A percentile compares a stretch with the other conserved stretches of the same genome.
Conservation (phyloP, 1,140 invertebrate genomes). For the Goniozus legneri region DNA sequence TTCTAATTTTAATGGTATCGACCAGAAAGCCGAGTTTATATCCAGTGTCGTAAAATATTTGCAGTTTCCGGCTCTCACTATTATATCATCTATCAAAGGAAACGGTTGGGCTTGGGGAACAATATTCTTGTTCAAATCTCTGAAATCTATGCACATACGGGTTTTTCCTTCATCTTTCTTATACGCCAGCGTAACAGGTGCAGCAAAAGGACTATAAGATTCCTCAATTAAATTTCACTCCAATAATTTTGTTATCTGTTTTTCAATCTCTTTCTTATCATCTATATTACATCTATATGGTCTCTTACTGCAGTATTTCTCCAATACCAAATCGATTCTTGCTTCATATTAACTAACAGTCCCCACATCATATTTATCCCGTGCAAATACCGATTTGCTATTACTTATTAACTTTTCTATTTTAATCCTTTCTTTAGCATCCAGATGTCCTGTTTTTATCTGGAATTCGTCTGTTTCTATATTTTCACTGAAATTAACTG, state of each 20-base stretch:
- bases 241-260: neutral
- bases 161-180: slow-evolving; percentile 1
- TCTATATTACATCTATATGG: neutral
- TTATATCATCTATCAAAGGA: neutral
- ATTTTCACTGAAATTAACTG: slow-evolving; percentile 9
- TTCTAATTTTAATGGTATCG: slow-evolving; percentile 1
- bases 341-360: neutral
- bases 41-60: slow-evolving; percentile 7
- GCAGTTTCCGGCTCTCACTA: slow-evolving; percentile 3
- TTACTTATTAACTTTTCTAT: neutral
- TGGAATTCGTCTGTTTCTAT: neutral
- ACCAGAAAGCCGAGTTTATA: slow-evolving; percentile 12
- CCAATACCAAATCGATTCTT: neutral
- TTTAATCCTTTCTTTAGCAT: neutral
- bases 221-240: neutral
- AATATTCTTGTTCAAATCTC: slow-evolving; percentile 2
- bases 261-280: slow-evolving; percentile 3
- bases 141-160: slow-evolving; percentile 2
- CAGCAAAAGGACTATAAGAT: neutral
- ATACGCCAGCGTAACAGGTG: slow-evolving; percentile 4
- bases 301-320: neutral
- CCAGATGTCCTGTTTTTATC: neutral
- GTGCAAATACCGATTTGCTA: neutral
- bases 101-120: slow-evolving; percentile 2
- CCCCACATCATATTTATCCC: neutral